phyloP scores from a whole-genome alignment of 2,113 vertebrate genomes.

The Suricata suricatta region DNA sequence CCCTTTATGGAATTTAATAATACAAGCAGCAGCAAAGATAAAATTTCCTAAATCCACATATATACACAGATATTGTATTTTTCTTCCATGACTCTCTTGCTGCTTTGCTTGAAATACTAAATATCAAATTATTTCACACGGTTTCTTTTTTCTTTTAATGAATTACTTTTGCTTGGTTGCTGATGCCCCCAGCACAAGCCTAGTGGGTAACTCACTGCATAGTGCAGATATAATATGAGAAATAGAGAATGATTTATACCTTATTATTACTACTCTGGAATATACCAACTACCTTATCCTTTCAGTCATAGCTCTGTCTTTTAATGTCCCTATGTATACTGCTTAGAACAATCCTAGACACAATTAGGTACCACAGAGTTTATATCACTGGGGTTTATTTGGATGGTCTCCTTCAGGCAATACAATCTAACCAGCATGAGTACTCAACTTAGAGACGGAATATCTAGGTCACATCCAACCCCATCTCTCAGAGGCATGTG shows the following conservation, averaged over 20 bases:
- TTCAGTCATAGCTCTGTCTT: neutral
- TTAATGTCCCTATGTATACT: neutral
- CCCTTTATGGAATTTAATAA: neutral
- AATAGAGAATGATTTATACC: neutral
- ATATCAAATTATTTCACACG: slow-evolving; percentile 20
- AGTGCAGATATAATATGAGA: neutral
- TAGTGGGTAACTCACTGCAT: neutral
- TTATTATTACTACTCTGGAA: neutral
- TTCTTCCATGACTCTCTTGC: neutral
- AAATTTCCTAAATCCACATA: neutral
- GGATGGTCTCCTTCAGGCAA: neutral
- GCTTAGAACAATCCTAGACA: neutral
- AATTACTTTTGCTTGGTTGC: neutral
- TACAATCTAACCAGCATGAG: neutral
- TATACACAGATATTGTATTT: neutral
- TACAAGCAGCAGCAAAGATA: neutral
- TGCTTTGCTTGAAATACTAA: neutral
- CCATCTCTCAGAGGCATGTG: neutral
- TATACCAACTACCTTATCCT: neutral
- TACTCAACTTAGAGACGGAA: neutral
- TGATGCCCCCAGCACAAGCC: neutral
- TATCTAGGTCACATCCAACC: neutral
- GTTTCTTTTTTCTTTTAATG: neutral
- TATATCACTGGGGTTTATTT: neutral
- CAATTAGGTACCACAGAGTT: neutral